These are phyloP conservation scores for Andrena trimmerana DNA, from an alignment of 2,888 invertebrate genomes.

Conservation along the genomic window DNA sequence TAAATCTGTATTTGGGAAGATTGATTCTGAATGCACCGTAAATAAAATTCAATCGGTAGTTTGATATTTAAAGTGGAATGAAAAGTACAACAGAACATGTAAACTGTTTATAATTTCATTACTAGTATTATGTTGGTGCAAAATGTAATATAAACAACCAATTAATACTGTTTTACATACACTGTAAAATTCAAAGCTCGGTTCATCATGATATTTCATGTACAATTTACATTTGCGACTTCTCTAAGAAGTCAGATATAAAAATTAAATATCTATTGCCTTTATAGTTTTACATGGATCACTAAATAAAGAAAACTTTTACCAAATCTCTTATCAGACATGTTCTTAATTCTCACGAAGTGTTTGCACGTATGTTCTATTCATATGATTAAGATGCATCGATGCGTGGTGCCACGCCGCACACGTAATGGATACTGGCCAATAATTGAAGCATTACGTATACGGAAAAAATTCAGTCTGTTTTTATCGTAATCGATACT, in stretches of 20 bases:
- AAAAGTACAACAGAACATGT: constrained; percentile 13
- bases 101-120: constrained; percentile 15
- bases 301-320: constrained; percentile 47
- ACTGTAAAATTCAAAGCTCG: constrained; percentile 63
- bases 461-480: constrained; percentile 65
- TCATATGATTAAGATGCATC: constrained; percentile 42
- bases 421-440: constrained; percentile 32
- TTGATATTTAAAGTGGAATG: constrained; percentile 30
- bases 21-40: neutral
- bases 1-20: neutral
- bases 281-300: constrained; percentile 53
- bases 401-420: constrained; percentile 26
- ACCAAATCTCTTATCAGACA: constrained; percentile 40
- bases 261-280: constrained; percentile 70
- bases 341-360: constrained; percentile 25
- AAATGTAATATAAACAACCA: constrained; percentile 57
- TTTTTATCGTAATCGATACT: constrained; percentile 48
- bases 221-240: constrained; percentile 66
- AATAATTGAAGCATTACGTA: constrained; percentile 46
- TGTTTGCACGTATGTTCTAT: constrained; percentile 30
- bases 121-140: constrained; percentile 21
- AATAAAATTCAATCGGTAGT: constrained; percentile 15
- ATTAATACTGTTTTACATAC: constrained; percentile 56
- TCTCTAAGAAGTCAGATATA: constrained; percentile 61
- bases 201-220: constrained; percentile 53